phyloP scores from a whole-genome alignment of 2,888 invertebrate genomes.

The Chloromyia formosa region DNA sequence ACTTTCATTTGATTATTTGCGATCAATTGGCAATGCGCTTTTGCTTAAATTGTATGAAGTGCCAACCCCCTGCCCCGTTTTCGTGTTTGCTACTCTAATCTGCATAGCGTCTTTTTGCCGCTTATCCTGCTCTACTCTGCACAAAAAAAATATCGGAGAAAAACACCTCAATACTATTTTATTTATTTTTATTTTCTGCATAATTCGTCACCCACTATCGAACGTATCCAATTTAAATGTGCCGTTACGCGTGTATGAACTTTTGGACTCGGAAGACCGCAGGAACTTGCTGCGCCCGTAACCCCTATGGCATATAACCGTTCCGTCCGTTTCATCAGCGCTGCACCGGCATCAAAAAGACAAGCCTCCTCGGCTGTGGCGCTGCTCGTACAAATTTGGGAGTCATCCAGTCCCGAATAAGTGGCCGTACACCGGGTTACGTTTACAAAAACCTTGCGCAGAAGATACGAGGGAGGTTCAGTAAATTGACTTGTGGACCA shows the following conservation, averaged over 20 bases:
- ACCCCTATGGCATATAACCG: conserved; percentile 6
- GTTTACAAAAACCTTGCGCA: neutral
- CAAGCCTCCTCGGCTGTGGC: neutral
- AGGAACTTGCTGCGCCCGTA: neutral
- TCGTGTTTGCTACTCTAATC: no score
- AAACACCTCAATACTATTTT: no score
- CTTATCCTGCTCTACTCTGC: no score
- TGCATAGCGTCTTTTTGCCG: no score
- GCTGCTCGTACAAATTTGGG: conserved; percentile 22
- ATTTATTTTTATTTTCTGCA: conserved; percentile 19
- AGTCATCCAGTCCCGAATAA: neutral
- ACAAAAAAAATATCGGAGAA: no score
- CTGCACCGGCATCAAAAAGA: conserved; percentile 18
- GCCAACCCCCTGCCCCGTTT: no score
- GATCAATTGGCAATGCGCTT: no score
- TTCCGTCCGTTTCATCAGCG: neutral
- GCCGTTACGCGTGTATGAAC: conserved; percentile 25
- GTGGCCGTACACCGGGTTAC: neutral
- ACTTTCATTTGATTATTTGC: no score
- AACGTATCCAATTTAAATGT: conserved; percentile 20
- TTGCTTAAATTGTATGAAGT: no score
- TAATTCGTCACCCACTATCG: neutral
- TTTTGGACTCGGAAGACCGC: neutral
- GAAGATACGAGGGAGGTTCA: neutral
- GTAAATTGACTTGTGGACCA: conserved; percentile 9